Evolutionary conservation across 2,888 invertebrate genomes (phyloP), one percentile per base, ranked within the genome.

Genomic region (Iselma pallidipennis): DNA sequence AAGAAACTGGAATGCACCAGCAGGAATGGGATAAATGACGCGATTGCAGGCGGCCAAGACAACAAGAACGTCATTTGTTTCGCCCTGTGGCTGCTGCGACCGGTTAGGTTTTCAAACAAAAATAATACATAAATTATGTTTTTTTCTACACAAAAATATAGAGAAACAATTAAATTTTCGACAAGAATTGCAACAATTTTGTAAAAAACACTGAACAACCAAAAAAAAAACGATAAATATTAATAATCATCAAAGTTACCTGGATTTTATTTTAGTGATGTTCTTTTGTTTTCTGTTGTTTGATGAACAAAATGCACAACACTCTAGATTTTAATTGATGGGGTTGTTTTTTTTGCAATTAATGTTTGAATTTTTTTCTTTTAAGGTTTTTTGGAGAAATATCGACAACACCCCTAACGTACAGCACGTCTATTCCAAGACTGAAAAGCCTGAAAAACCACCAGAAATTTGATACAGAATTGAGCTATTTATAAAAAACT

Each of bases 391-490:
- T 37, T 49, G 6, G 23, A 23, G 29, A 42, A 55, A 60, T 55
- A 48, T 55, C 60, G 48, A 60, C 45, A 50, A 55, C 60, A 42
- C 51, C 55, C 50, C 51, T 21, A 50, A 55, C 55, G 50, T 45
- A 50, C 50, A 31, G 23, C 29, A 45, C 28, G 55, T n/a, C n/a
- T n/a, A n/a, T n/a, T n/a, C n/a, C n/a, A 68, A 66, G 69, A 68
- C 72, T 70, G 68, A 70, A 67, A 66, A 66, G 65, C 66, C 68
- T 70, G 68, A 65, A 37, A 37, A 37, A 16, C 14, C 37, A 61
- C 55, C 65, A 71, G 74, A 74, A 74, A 75, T 73, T 73, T 74
- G 74, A 75, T 74, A 69, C 72, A 66, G 71, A 69, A 71, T 62
- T 54, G 58, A 63, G 66, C 74, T 74, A 74, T 73, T 70, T 71